These are phyloP conservation scores for Phrynocephalus vlangalii DNA, from an alignment of 2,797 vertebrate genomes.

Conservation along the genomic window DNA sequence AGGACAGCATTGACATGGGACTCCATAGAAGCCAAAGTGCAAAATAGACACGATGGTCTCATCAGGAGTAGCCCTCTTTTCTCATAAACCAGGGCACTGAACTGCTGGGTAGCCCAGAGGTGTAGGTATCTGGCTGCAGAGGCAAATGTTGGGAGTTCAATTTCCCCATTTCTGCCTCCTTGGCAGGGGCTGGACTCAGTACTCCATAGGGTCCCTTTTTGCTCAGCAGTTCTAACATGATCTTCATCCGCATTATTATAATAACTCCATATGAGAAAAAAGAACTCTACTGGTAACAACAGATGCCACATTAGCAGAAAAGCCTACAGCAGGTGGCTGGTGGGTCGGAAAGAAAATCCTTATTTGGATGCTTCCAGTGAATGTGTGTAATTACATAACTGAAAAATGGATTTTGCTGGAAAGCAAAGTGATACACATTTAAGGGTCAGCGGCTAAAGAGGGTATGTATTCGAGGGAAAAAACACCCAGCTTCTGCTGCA, in stretches of 20 bases:
- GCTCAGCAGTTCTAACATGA: too few relatives aligned
- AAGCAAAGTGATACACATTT: neutral
- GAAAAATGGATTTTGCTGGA: constrained; percentile 1
- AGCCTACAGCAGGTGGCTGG: neutral
- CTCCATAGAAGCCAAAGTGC: neutral
- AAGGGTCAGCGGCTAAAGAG: constrained; percentile 26
- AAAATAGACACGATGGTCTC: neutral
- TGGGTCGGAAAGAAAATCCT: neutral
- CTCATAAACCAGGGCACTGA: neutral
- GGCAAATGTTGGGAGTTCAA: too few relatives aligned
- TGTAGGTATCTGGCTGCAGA: too few relatives aligned
- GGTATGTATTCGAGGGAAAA: neutral
- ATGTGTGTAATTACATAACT: neutral
- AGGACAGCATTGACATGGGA: too few relatives aligned
- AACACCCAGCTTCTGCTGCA: neutral
- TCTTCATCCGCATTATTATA: too few relatives aligned
- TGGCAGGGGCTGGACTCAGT: too few relatives aligned
- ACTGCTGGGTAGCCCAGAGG: too few relatives aligned
- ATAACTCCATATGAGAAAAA: too few relatives aligned
- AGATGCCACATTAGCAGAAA: too few relatives aligned
- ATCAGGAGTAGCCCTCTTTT: neutral
- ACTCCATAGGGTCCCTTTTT: too few relatives aligned
- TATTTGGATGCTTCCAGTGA: neutral
- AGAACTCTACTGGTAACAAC: too few relatives aligned
- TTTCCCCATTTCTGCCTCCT: too few relatives aligned